A percentile compares a stretch with the other conserved stretches of the same genome.
Evolutionary conservation across 2,888 invertebrate genomes (phyloP).

Genomic region (Parelbella ahira): DNA sequence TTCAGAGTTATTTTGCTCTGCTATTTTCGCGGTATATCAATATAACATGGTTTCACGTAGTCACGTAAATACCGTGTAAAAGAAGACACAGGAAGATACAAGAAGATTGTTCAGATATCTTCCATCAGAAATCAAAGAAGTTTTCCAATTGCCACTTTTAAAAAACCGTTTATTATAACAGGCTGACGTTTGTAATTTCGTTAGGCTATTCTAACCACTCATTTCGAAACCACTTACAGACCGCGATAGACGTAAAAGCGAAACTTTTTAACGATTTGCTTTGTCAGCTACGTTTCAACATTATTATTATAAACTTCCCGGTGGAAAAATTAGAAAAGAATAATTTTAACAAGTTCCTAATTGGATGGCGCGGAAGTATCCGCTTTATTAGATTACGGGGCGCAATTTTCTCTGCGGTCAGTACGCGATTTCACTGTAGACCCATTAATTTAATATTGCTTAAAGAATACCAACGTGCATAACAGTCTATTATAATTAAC

Average conservation of each 20-base stretch:
- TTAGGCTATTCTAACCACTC: too few species aligned
- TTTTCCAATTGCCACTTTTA: too few species aligned
- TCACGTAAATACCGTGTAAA: too few species aligned
- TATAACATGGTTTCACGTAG: too few species aligned
- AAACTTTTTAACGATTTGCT: conserved; percentile 22
- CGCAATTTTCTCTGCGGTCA: conserved; percentile 39
- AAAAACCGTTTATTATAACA: too few species aligned
- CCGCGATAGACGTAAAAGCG: conserved; percentile 9
- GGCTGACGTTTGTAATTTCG: too few species aligned
- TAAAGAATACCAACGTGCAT: background rate
- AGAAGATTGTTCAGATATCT: too few species aligned
- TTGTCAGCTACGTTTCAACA: conserved; percentile 14
- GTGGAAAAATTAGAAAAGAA: conserved; percentile 36
- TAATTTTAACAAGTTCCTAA: conserved; percentile 48
- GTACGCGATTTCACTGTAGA: conserved; percentile 16
- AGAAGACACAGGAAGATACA: too few species aligned
- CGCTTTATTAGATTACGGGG: conserved; percentile 47
- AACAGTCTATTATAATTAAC: conserved; percentile 1
- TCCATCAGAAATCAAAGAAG: too few species aligned
- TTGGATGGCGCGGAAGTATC: conserved; percentile 47
- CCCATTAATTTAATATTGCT: conserved; percentile 11
- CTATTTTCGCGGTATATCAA: too few species aligned
- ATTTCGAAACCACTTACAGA: conserved; percentile 3
- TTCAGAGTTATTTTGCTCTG: too few species aligned
- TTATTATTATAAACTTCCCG: conserved; percentile 13